These are phyloP conservation scores for Diaphora mendica DNA, from an alignment of 2,888 invertebrate genomes.

Conservation along the genomic window DNA sequence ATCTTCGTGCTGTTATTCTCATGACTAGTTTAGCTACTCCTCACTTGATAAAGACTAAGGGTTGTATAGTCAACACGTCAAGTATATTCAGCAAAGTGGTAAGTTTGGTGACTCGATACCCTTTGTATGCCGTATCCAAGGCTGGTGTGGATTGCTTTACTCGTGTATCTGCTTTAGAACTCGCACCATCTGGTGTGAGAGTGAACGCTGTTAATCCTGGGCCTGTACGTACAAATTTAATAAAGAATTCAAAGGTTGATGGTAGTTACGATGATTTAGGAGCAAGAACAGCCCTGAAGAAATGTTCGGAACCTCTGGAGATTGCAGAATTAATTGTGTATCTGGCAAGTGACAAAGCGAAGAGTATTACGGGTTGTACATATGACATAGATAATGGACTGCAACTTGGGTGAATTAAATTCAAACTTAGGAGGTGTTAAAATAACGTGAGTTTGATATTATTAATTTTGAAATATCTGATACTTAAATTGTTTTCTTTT, in stretches of 20 bases:
- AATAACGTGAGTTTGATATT: neutral
- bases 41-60: constrained; percentile 19
- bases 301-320: constrained; percentile 52
- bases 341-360: constrained; percentile 41
- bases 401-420: neutral
- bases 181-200: constrained; percentile 85
- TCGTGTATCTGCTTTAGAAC: constrained; percentile 88
- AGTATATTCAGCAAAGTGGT: constrained; percentile 6
- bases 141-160: constrained; percentile 66
- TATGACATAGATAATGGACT: constrained; percentile 47
- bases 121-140: constrained; percentile 46
- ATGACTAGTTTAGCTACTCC: constrained; percentile 19
- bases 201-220: constrained; percentile 91
- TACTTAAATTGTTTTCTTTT: no score
- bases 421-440: neutral
- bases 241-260: constrained; percentile 66
- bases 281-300: constrained; percentile 53
- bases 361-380: constrained; percentile 49
- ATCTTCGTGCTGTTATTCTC: constrained; percentile 14
- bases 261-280: constrained; percentile 44
- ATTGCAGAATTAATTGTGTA: constrained; percentile 54
- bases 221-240: constrained; percentile 80
- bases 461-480: no score
- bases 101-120: neutral
- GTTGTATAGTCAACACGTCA: constrained; percentile 23